Conservation (phyloP, 2,113 vertebrate species). For the Oreochromis aureus region DNA sequence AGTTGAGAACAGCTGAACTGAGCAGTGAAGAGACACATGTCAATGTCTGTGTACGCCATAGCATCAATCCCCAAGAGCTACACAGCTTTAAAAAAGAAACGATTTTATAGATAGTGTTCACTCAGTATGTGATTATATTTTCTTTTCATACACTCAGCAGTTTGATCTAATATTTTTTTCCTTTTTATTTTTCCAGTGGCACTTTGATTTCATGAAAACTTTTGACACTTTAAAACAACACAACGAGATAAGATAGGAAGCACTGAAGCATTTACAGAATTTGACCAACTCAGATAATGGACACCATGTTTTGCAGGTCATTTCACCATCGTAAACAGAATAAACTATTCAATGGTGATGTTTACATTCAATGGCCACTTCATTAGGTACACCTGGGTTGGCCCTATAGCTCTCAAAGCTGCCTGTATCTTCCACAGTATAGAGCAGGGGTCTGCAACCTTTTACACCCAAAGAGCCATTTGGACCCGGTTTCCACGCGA, state of each 20-base stretch:
- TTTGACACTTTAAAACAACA: not conserved
- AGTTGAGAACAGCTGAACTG: not conserved
- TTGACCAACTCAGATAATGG: not conserved
- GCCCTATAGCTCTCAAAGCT: not conserved
- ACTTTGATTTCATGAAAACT: not conserved
- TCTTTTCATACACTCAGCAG: not conserved
- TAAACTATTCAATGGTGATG: not conserved
- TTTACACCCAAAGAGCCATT: too few species aligned
- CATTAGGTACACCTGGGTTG: not conserved
- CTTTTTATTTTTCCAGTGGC: not conserved
- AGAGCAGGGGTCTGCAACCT: too few species aligned
- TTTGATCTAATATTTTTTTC: not conserved
- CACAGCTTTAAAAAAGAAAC: not conserved
- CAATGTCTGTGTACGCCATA: not conserved
- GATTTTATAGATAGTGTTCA: not conserved
- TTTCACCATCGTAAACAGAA: not conserved
- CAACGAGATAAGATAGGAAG: not conserved
- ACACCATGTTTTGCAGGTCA: not conserved
- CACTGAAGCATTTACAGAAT: not conserved
- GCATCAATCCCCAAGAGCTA: not conserved
- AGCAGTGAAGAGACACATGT: not conserved
- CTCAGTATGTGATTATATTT: not conserved
- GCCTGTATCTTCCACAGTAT: rapidly evolving
- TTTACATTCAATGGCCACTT: not conserved
- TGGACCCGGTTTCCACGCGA: too few species aligned